phyloP scores from a whole-genome alignment of 2,888 invertebrate species.

The Prostheceraeus crozeri region DNA sequence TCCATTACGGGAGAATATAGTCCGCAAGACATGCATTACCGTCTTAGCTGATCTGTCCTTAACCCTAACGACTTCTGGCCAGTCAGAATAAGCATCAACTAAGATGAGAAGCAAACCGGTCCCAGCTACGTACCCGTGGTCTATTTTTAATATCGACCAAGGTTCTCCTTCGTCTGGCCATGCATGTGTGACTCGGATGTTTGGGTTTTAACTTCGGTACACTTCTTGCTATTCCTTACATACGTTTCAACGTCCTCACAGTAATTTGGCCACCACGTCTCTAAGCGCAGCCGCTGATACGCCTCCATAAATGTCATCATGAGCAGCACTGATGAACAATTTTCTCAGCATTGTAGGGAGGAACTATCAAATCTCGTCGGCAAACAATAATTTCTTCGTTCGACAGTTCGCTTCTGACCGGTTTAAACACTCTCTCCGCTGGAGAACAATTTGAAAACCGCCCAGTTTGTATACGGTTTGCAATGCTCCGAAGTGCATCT shows the following conservation, averaged over 20 bases:
- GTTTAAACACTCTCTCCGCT: constrained; percentile 25
- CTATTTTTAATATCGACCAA: constrained; percentile 23
- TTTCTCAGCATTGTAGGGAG: constrained; percentile 1
- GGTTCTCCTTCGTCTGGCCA: constrained; percentile 19
- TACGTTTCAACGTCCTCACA: too few species aligned
- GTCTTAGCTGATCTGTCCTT: constrained; percentile 15
- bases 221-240: too few species aligned
- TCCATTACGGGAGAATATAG: background rate
- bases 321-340: constrained; percentile 6
- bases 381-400: constrained; percentile 24
- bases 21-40: constrained; percentile 20
- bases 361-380: constrained; percentile 25
- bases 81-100: constrained; percentile 32
- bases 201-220: too few species aligned
- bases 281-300: constrained; percentile 16
- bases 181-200: too few species aligned
- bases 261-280: constrained; percentile 31
- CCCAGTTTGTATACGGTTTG: too few species aligned
- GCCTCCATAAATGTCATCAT: constrained; percentile 21
- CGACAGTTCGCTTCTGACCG: constrained; percentile 22
- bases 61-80: constrained; percentile 27
- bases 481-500: too few species aligned
- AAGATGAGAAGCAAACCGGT: constrained; percentile 27
- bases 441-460: too few species aligned
- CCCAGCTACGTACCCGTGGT: constrained; percentile 26